These are phyloP conservation scores for Lipotes vexillifer DNA, from an alignment of 2,113 vertebrate genomes.

Conservation along the genomic window DNA sequence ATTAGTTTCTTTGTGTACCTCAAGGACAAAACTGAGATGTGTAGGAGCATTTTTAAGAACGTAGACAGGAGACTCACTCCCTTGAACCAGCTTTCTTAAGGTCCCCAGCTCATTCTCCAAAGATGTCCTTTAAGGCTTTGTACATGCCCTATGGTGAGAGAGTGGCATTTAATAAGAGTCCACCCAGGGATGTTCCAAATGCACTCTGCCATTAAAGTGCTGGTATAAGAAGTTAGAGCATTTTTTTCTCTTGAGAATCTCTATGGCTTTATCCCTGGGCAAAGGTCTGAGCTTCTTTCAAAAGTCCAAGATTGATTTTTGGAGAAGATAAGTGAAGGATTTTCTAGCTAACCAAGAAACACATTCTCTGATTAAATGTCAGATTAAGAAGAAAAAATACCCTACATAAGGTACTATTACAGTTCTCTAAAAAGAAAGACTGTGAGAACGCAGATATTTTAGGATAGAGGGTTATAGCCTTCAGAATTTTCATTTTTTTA, in stretches of 20 bases:
- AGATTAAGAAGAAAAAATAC: not conserved
- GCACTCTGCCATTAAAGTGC: not conserved
- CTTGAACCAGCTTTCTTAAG: not conserved
- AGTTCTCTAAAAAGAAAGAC: not conserved
- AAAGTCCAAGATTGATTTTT: slow-evolving; percentile 51
- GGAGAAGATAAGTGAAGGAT: not conserved
- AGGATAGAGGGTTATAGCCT: not conserved
- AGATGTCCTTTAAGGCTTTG: not conserved
- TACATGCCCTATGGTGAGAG: not conserved
- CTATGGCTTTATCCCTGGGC: not conserved
- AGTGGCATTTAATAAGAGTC: not conserved
- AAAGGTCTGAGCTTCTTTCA: not conserved
- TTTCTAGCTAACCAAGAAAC: slow-evolving; percentile 9
- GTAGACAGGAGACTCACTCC: not conserved
- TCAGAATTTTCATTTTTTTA: slow-evolving; percentile 25
- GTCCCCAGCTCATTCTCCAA: not conserved
- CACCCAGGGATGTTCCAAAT: not conserved
- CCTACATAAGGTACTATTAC: not conserved
- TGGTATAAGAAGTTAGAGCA: not conserved
- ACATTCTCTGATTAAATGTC: slow-evolving; percentile 10
- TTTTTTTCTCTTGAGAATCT: not conserved
- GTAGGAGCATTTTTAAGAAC: not conserved
- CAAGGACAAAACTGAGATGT: not conserved
- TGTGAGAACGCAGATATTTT: not conserved
- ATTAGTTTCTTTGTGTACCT: not conserved